Conservation (phyloP, 2,888 invertebrate genomes). For the Lepas anatifera region DNA sequence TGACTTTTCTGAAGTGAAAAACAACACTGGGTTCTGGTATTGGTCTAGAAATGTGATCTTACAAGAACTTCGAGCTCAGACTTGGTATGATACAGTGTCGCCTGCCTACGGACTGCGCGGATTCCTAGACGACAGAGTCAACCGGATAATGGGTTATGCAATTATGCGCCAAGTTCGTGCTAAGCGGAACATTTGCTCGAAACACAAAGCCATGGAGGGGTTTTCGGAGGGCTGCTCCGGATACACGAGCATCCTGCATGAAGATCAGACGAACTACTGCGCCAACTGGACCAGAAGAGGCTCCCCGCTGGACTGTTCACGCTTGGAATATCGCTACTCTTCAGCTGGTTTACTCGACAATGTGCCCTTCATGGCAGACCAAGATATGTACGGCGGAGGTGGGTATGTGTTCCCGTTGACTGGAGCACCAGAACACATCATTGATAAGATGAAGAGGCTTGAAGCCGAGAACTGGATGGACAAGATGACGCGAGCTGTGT, state of each 20-base stretch:
- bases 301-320: slow-evolving; percentile 2
- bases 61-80: slow-evolving; percentile 33
- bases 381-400: slow-evolving; percentile 37
- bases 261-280: slow-evolving; percentile 28
- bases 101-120: slow-evolving; percentile 38
- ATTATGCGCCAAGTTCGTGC: slow-evolving; percentile 39
- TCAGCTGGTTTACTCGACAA: slow-evolving; percentile 32
- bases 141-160: slow-evolving; percentile 42
- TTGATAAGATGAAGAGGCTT: slow-evolving; percentile 30
- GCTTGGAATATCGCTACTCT: slow-evolving; percentile 28
- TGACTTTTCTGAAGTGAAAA: slow-evolving; percentile 14
- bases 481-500: slow-evolving; percentile 38
- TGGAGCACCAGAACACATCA: slow-evolving; percentile 28
- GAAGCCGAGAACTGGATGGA: slow-evolving; percentile 38
- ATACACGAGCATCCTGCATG: slow-evolving; percentile 25
- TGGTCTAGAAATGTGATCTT: slow-evolving; percentile 35
- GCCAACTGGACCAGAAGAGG: slow-evolving; percentile 26
- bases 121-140: slow-evolving; percentile 39
- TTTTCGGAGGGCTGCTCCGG: slow-evolving; percentile 26
- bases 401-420: slow-evolving; percentile 34
- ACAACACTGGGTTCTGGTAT: slow-evolving; percentile 34
- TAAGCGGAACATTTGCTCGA: slow-evolving; percentile 21
- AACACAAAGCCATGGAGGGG: slow-evolving; percentile 24
- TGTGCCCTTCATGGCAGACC: slow-evolving; percentile 34
- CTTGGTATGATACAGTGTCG: slow-evolving; percentile 38